Conservation (phyloP, 2,797 vertebrate species). For the Rousettus madagascariensis region DNA sequence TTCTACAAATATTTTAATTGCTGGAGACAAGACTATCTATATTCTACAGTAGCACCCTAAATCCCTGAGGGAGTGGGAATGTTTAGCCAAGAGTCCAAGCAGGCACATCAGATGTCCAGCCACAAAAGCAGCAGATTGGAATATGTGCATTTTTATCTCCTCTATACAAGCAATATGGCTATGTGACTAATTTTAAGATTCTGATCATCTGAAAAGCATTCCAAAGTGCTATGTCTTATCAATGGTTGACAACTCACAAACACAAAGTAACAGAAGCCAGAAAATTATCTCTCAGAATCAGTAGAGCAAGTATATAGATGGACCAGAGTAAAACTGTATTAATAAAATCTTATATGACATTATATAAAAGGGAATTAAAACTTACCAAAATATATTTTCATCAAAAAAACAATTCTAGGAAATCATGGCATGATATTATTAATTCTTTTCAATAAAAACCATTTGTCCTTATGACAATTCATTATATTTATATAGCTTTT, state of each 20-base stretch:
- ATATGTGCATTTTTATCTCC: background rate
- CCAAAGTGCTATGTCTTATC: conserved; percentile 3
- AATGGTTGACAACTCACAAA: background rate
- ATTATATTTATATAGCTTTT: background rate
- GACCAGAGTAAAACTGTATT: background rate
- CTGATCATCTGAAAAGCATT: conserved; percentile 1
- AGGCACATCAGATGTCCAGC: background rate
- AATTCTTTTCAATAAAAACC: conserved; percentile 14
- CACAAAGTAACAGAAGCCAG: background rate
- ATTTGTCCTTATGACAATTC: background rate
- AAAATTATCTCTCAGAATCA: background rate
- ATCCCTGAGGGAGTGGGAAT: background rate
- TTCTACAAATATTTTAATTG: background rate
- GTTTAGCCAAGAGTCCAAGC: background rate
- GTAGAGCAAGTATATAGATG: background rate
- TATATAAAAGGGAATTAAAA: background rate
- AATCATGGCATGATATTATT: background rate
- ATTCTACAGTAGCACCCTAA: background rate
- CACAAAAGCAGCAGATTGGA: background rate
- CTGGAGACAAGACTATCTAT: background rate
- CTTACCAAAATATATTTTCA: background rate
- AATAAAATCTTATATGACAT: background rate
- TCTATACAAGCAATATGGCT: background rate
- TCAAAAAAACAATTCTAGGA: background rate
- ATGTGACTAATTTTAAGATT: background rate